Evolutionary conservation across 2,888 invertebrate species (phyloP), one percentile per base, ranked within the genome.

Genomic region (Scaptomyza flava): DNA sequence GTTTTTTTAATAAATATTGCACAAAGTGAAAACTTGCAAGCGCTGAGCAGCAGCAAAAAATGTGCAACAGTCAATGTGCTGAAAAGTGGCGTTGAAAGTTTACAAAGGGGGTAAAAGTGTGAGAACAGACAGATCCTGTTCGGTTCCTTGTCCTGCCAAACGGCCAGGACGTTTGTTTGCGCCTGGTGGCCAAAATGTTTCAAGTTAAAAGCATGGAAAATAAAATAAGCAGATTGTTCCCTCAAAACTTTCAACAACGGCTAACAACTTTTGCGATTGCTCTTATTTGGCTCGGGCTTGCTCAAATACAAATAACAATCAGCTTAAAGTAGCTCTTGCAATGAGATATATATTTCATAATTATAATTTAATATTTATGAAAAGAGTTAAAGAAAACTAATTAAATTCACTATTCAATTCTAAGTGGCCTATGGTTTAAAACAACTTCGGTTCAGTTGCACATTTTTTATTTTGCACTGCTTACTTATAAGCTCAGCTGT

Each of bases 61-160:
- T 67, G 61, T 78, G 79, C 84, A 86, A 76, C 86, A 86, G 81
- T 73, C 70, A 83, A 81, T 78, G 86, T 52, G 80, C 86, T 76
- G 66, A 63, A 75, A 78, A 81, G 83, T 85, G 69, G 69, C 72
- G 45, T 70, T 47, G 58, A 58, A 83, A 83, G 78, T 83, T 77
- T 62, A 58, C 65, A 72, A 65, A 77, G 56, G 23, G 6, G 34
- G 38, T 48, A 30, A 27, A 14, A 17, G 47, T 5, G 30, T 47
- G 14, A 17, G 12, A 23, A 12, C 38, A 12, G 31, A 11, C n/a
- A n/a, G 43, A 20, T 47, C 8, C 42, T 42, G 46, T 33, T 50
- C 36, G 71, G 42, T 45, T 50, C 6, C 47, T 20, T 1, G n/a
- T 41, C 56, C 46, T 42, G 33, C 20, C 30, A 20, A 8, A 9